Conservation (phyloP, 1,140 invertebrate genomes). For the Micrasema longulum region DNA sequence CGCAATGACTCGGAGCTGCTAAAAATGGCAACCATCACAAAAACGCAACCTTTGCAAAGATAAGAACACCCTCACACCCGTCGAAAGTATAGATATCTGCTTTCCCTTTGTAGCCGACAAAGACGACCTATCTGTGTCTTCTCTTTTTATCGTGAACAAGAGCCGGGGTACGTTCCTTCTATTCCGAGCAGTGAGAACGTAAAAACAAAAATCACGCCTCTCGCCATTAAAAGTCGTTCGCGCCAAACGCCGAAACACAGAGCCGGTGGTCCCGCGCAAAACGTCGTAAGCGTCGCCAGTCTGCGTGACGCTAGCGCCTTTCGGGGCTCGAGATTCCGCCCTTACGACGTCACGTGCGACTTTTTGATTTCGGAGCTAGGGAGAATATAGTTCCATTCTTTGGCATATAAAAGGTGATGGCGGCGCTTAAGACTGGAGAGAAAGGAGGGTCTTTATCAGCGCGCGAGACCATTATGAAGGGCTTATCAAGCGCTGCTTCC, state of each 20-base stretch:
- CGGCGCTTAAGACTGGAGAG: slow-evolving; percentile 59
- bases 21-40: slow-evolving; percentile 50
- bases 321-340: slow-evolving; percentile 60
- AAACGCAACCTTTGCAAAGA: slow-evolving; percentile 54
- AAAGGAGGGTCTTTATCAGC: slow-evolving; percentile 67
- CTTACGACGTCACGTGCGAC: slow-evolving; percentile 37
- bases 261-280: neutral
- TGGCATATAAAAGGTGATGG: slow-evolving; percentile 54
- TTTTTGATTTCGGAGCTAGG: slow-evolving; percentile 57
- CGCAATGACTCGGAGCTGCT: slow-evolving; percentile 45
- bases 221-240: slow-evolving; percentile 50
- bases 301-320: slow-evolving; percentile 57
- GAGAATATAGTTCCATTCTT: slow-evolving; percentile 54
- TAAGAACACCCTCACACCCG: slow-evolving; percentile 42
- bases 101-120: slow-evolving; percentile 48
- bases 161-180: slow-evolving; percentile 45
- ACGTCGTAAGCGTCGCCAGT: slow-evolving; percentile 16
- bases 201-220: slow-evolving; percentile 56
- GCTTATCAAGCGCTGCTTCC: slow-evolving; percentile 66
- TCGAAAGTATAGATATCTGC: slow-evolving; percentile 34
- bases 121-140: slow-evolving; percentile 49
- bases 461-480: slow-evolving; percentile 64
- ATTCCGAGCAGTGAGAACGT: slow-evolving; percentile 51
- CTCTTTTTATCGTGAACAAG: slow-evolving; percentile 54
- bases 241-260: slow-evolving; percentile 39